Conservation (phyloP, 2,113 vertebrate genomes). For the Pleuronectes platessa region DNA sequence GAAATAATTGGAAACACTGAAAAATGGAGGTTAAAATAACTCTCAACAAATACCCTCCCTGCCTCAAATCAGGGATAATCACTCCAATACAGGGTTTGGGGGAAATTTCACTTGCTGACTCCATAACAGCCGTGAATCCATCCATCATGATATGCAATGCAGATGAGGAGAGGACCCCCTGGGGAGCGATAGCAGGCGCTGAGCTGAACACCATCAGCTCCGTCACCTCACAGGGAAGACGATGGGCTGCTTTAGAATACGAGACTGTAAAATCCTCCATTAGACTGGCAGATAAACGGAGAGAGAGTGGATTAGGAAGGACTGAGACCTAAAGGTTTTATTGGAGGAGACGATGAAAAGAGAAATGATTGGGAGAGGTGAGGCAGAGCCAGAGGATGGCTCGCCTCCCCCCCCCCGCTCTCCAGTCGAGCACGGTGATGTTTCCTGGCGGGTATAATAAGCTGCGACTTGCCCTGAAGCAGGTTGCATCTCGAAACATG, state of each 20-base stretch:
- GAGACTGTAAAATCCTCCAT: conserved; percentile 20
- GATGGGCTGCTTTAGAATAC: conserved; percentile 11
- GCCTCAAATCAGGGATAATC: conserved; percentile 13
- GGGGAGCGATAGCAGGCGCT: conserved; percentile 10
- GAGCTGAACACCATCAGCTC: conserved; percentile 50
- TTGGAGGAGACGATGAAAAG: background rate
- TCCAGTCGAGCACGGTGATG: conserved; percentile 4
- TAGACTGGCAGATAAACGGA: conserved; percentile 20
- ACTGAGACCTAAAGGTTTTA: background rate
- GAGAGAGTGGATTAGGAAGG: background rate
- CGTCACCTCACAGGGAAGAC: conserved; percentile 42
- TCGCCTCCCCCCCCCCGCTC: background rate
- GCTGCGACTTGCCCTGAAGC: conserved; percentile 18
- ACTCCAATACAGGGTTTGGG: background rate
- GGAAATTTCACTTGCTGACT: conserved; percentile 1
- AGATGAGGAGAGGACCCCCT: conserved; percentile 19
- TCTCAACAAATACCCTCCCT: background rate
- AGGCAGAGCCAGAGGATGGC: background rate
- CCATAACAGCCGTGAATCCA: background rate
- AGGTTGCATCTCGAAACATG: conserved; percentile 19
- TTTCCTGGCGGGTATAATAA: conserved; percentile 32
- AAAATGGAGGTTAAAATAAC: background rate
- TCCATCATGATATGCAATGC: conserved; percentile 20
- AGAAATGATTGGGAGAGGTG: background rate
- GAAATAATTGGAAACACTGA: no score